These are phyloP conservation scores for Oreochromis tanganicae DNA, from an alignment of 2,113 vertebrate species.

Conservation along the genomic window DNA sequence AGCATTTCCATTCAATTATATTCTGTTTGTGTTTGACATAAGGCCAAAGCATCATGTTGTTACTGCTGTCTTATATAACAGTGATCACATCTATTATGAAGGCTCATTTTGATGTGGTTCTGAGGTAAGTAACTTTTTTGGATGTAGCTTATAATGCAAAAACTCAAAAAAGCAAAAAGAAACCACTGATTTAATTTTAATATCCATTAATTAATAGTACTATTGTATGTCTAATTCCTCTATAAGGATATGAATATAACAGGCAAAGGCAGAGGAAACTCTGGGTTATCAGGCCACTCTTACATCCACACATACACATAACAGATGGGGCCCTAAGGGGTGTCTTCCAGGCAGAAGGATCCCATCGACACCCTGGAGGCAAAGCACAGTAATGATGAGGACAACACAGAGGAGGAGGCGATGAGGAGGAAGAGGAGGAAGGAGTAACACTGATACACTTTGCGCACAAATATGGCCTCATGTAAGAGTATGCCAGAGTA, in stretches of 20 bases:
- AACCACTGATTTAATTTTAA: background rate
- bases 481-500: background rate
- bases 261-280: background rate
- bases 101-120: background rate
- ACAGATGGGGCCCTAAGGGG: conserved; percentile 55
- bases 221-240: background rate
- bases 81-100: background rate
- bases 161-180: background rate
- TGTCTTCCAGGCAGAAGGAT: conserved; percentile 44
- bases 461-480: background rate
- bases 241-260: background rate
- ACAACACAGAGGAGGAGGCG: background rate
- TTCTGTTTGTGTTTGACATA: background rate
- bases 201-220: background rate
- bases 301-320: background rate
- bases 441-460: background rate
- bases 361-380: conserved; percentile 32
- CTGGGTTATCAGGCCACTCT: conserved; percentile 1
- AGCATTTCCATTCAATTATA: background rate
- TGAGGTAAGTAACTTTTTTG: background rate
- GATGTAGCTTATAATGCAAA: background rate
- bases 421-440: background rate
- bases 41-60: background rate
- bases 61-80: background rate
- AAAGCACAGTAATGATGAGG: background rate